Conservation (phyloP, 2,888 invertebrate species). For the Druceiella hillmani region DNA sequence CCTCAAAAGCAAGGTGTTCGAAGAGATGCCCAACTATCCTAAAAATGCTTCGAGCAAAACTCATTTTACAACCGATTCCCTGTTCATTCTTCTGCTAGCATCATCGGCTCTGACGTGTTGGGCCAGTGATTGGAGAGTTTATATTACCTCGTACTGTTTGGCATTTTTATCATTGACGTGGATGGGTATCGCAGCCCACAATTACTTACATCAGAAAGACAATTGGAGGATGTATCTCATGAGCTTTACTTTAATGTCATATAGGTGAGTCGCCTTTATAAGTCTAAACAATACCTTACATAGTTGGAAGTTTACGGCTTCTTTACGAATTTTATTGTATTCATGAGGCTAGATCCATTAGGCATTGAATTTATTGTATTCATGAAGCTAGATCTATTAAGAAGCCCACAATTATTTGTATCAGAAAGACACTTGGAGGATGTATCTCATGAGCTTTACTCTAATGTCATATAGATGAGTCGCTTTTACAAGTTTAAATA, state of each 20-base stretch:
- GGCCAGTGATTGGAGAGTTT: conserved; percentile 28
- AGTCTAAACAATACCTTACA: background rate
- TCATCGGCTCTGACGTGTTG: conserved; percentile 31
- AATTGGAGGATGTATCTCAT: conserved; percentile 77
- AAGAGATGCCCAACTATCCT: conserved; percentile 50
- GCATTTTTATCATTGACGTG: conserved; percentile 55
- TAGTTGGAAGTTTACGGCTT: background rate
- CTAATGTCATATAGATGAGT: conserved; percentile 58
- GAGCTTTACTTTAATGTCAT: conserved; percentile 62
- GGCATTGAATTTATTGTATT: too few relatives aligned
- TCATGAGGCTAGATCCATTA: too few relatives aligned
- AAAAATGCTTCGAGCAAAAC: conserved; percentile 33
- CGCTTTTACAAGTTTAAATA: background rate
- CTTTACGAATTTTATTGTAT: background rate
- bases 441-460: conserved; percentile 70
- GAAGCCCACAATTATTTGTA: conserved; percentile 76
- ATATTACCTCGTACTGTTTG: conserved; percentile 34
- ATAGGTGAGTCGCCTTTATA: conserved; percentile 42
- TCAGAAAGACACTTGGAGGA: conserved; percentile 67
- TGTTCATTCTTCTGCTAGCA: conserved; percentile 34
- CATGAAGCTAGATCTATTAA: conserved; percentile 54
- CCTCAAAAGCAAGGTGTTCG: conserved; percentile 54
- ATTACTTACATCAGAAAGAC: conserved; percentile 70
- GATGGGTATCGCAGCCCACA: conserved; percentile 61
- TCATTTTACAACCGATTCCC: conserved; percentile 35